A percentile compares a stretch with the other conserved stretches of the same genome.
phyloP scores from a whole-genome alignment of 1,140 invertebrate genomes.

The Drosophila ohnishii region DNA sequence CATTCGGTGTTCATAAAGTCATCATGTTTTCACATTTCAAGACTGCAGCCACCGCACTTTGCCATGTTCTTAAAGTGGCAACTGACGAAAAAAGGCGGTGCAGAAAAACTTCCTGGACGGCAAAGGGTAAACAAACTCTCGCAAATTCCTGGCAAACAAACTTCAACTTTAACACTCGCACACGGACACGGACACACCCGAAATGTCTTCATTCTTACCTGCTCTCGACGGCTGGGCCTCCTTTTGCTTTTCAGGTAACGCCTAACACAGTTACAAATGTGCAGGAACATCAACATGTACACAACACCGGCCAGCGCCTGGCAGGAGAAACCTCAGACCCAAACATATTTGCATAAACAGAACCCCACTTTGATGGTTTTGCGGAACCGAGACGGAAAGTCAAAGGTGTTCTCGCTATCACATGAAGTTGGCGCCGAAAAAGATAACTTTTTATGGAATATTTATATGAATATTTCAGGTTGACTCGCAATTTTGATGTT shows the following conservation, averaged over 20 bases:
- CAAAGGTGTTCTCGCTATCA: slow-evolving; percentile 14
- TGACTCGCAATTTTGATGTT: not conserved
- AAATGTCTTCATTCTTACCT: slow-evolving; percentile 69
- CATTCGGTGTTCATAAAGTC: slow-evolving; percentile 68
- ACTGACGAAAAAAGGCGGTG: slow-evolving; percentile 41
- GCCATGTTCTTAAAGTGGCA: slow-evolving; percentile 53
- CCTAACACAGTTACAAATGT: slow-evolving; percentile 57
- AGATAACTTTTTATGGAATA: slow-evolving; percentile 20
- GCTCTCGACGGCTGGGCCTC: slow-evolving; percentile 26
- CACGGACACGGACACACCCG: slow-evolving; percentile 27
- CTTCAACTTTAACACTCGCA: slow-evolving; percentile 42
- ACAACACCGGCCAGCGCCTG: slow-evolving; percentile 14
- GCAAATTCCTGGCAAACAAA: slow-evolving; percentile 55
- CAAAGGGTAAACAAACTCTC: slow-evolving; percentile 59
- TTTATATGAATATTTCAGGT: slow-evolving; percentile 8
- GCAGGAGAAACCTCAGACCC: slow-evolving; percentile 54
- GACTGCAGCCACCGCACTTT: slow-evolving; percentile 35
- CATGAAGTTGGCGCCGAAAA: not conserved
- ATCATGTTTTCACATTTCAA: slow-evolving; percentile 71
- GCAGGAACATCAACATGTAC: slow-evolving; percentile 38
- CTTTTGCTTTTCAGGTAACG: slow-evolving; percentile 43
- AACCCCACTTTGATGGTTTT: slow-evolving; percentile 52
- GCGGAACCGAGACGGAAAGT: slow-evolving; percentile 5
- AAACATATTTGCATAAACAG: slow-evolving; percentile 74
- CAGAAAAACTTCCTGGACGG: slow-evolving; percentile 25